A percentile compares a stretch with the other conserved stretches of the same genome.
phyloP scores from a whole-genome alignment of 2,113 vertebrate genomes.

The Mugil cephalus region DNA sequence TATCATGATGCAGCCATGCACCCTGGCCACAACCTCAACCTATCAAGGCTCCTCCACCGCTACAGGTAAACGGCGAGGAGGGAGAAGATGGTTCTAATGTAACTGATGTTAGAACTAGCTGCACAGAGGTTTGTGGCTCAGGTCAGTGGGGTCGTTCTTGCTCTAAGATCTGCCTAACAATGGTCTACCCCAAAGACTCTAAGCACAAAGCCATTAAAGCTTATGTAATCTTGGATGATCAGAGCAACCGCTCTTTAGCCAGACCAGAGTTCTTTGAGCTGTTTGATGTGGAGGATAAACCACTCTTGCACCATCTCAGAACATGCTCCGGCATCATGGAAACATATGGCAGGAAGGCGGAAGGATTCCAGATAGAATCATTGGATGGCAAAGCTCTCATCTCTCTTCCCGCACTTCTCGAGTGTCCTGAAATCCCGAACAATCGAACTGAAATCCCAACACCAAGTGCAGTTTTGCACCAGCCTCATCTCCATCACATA shows the following conservation, averaged over 20 bases:
- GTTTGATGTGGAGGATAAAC: neutral
- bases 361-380: neutral
- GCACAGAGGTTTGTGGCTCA: neutral
- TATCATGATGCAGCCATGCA: neutral
- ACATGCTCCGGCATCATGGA: neutral
- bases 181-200: neutral
- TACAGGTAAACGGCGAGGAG: neutral
- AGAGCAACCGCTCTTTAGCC: neutral
- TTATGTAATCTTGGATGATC: neutral
- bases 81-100: neutral
- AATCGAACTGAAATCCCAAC: conserved; percentile 8
- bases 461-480: conserved; percentile 1
- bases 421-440: conserved; percentile 7
- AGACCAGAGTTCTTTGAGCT: neutral
- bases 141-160: neutral
- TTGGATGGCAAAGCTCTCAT: neutral
- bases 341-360: neutral
- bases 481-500: conserved; percentile 23
- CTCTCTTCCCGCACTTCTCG: neutral
- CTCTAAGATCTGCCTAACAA: neutral
- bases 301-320: neutral
- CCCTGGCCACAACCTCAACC: neutral
- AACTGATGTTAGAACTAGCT: neutral
- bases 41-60: neutral
- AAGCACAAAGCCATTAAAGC: neutral